Conservation (phyloP, 92 coral and sea anemone species). For the Porites divaricata region DNA sequence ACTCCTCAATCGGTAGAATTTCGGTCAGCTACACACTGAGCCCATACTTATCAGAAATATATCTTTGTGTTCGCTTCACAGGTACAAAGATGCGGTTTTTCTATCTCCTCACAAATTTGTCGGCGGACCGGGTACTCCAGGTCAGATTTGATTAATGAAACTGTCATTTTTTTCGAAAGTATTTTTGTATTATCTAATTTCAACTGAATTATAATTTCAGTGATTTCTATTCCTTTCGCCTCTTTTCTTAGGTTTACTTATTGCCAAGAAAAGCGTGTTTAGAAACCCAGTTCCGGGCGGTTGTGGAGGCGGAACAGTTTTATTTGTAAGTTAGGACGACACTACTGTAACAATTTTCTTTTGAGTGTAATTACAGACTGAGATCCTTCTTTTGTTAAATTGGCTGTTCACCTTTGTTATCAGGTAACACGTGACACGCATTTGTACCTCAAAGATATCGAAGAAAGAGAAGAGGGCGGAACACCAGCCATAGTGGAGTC, state of each 20-base stretch:
- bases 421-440: conserved; percentile 92
- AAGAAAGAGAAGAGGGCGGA: conserved; percentile 86
- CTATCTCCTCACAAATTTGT: conserved; percentile 90
- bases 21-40: background rate
- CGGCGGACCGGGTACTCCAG: conserved; percentile 92
- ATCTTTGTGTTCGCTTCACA: background rate
- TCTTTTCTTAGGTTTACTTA: conserved; percentile 52
- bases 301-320: conserved; percentile 85
- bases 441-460: conserved; percentile 80
- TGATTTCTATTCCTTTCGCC: background rate
- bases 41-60: background rate
- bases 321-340: conserved; percentile 69
- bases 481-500: conserved; percentile 90
- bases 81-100: conserved; percentile 84
- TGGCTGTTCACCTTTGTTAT: background rate
- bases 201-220: background rate
- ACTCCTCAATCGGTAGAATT: too few species aligned
- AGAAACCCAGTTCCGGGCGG: conserved; percentile 85
- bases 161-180: background rate
- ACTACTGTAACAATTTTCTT: too few species aligned
- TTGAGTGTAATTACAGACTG: background rate
- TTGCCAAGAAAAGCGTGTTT: conserved; percentile 79
- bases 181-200: background rate
- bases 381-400: background rate
- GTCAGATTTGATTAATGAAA: conserved; percentile 9